These are phyloP conservation scores for Dolichoris vasculosae DNA, from an alignment of 1,140 invertebrate genomes.

Conservation along the genomic window DNA sequence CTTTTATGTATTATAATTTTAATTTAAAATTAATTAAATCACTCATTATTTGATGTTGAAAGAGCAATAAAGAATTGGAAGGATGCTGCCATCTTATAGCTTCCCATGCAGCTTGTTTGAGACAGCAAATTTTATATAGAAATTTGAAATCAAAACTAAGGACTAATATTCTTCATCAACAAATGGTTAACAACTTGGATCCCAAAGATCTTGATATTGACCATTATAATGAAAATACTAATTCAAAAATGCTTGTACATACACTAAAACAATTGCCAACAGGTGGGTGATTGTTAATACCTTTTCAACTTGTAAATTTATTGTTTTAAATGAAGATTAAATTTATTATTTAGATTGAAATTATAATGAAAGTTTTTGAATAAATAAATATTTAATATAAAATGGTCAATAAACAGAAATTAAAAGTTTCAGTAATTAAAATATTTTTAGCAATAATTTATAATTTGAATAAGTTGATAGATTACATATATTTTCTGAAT, in stretches of 20 bases:
- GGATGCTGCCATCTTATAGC: constrained; percentile 66
- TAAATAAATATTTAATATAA: too few species aligned
- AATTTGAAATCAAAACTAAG: constrained; percentile 60
- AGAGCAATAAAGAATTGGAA: constrained; percentile 62
- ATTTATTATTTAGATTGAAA: too few species aligned
- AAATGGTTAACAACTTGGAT: constrained; percentile 59
- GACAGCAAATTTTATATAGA: constrained; percentile 65
- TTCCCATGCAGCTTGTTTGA: constrained; percentile 65
- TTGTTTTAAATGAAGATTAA: too few species aligned
- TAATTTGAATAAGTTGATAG: too few species aligned
- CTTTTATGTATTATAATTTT: too few species aligned
- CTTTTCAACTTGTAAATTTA: not conserved
- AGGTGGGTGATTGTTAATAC: constrained; percentile 58
- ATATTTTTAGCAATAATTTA: too few species aligned
- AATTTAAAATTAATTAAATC: not conserved
- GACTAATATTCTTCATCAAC: constrained; percentile 46
- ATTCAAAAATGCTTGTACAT: constrained; percentile 57
- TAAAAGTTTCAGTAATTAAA: too few species aligned
- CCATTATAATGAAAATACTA: constrained; percentile 57
- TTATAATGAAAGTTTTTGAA: too few species aligned
- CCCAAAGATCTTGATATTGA: constrained; percentile 54
- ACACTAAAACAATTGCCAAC: constrained; percentile 63
- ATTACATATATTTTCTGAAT: too few species aligned
- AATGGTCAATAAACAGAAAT: too few species aligned
- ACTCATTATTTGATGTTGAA: not conserved